Evolutionary conservation across 2,113 vertebrate species (phyloP), one percentile per base, ranked within the genome.

Genomic region (Campylomormyrus tamandua): DNA sequence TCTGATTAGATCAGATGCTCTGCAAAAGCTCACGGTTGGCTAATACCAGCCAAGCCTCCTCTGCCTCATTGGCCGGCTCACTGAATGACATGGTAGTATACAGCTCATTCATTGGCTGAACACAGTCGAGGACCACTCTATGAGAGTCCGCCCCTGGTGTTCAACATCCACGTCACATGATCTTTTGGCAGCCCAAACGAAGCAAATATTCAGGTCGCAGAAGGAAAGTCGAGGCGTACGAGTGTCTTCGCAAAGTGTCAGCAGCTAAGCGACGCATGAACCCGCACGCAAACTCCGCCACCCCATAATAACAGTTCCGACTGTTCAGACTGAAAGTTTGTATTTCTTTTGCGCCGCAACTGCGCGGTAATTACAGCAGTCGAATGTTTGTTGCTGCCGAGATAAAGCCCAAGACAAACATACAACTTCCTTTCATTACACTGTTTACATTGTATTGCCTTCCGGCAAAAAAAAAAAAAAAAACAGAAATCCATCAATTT

Each of bases 331-430:
- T 70, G n/a, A 31, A 56, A 87, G 86, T 31, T 6, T 1, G 13
- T 50, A 31, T 86, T 86, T 86, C 45, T 86, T 86, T 86, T 50
- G 48, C 62, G 0, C n/a, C 62, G 10, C n/a, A 13, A 70, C 62
- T 70, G 27, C 10, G 3, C n/a, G 11, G 49, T 66, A 66, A 87
- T 87, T 87, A 66, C 21, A 42, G 87, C 24, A n/a, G 58, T n/a
- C 3, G 11, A 27, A 80, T 89, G 48, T 80, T 83, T 80, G 66
- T 35, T 53, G 13, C 31, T 50, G 45, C 49, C 2, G 15, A 80
- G 88, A 89, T 89, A 74, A 89, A 80, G 15, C 42, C 46, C 7
- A 80, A 88, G 80, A 74, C 66, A 89, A 74, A 13, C 42, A 66
- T 3, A 49, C 46, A 50, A 80, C 66, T 89, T 83, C 48, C 66